Evolutionary conservation across 1,140 invertebrate genomes (phyloP).

Genomic region (Drosophila paulistorum): DNA sequence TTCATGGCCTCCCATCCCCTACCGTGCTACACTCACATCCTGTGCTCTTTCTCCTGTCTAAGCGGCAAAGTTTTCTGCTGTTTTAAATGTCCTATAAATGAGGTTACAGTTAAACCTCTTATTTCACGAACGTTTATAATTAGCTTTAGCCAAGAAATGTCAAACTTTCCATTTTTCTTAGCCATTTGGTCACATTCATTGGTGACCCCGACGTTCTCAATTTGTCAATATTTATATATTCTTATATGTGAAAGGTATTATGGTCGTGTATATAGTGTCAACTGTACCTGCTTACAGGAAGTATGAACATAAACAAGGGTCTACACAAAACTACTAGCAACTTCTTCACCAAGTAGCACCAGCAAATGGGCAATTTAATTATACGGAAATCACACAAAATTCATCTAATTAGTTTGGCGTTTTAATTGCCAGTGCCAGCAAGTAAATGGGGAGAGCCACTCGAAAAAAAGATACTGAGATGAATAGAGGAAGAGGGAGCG

Average conservation of each 20-base stretch:
- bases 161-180: too few species aligned
- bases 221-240: too few species aligned
- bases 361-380: slow-evolving; percentile 76
- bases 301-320: slow-evolving; percentile 13
- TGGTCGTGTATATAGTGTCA: neutral
- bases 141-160: too few species aligned
- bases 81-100: slow-evolving; percentile 26
- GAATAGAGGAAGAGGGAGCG: neutral
- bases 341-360: slow-evolving; percentile 36
- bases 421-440: slow-evolving; percentile 61
- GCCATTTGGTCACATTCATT: too few species aligned
- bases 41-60: slow-evolving; percentile 35
- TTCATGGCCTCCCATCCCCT: slow-evolving; percentile 2
- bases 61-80: slow-evolving; percentile 43
- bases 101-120: slow-evolving; percentile 9
- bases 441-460: slow-evolving; percentile 38
- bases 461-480: slow-evolving; percentile 22
- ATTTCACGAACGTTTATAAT: neutral
- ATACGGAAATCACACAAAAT: slow-evolving; percentile 79
- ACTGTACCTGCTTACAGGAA: slow-evolving; percentile 8
- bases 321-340: slow-evolving; percentile 14
- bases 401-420: slow-evolving; percentile 79
- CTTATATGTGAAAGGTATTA: too few species aligned
- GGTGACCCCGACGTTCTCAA: neutral
- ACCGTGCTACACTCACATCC: slow-evolving; percentile 5